Base-by-base conservation (phyloP, 2,113 vertebrate genomes). In the Triplophysa siluroides region DNA sequence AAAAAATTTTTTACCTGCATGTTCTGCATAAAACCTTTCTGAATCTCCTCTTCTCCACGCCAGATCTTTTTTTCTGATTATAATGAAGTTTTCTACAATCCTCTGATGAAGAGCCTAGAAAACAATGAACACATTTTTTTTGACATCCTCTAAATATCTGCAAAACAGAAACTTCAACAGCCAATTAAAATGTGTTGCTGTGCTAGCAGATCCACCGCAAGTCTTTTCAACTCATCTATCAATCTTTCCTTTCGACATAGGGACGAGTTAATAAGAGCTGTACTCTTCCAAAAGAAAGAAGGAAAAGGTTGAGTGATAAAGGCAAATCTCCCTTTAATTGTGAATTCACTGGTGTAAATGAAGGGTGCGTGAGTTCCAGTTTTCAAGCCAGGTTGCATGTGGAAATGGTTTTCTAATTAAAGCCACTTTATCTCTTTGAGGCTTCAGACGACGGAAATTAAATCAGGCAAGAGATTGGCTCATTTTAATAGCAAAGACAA, bases 1-100 rank as follows among this genome's bases (percentile, higher is more conserved):
- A 62, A 54, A 4, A 66, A 23, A 0, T 61, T 24, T 24, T 86
- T 71, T 85, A 98, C 97, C 97, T 86, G 93, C 88, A 78, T 98
- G 97, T 84, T 99, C 96, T 33, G 85, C 90, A 80, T 98, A 98
- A 88, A 99, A 99, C 50, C 68, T 92, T 87, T 91, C 92, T 8
- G 95, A 97, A 69, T 96, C 93, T 67, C 91, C 90, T 74, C 81
- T 91, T 29, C 83, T 90, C 93, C 96, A 99, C 14, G 89, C 78
- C 13, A 98, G 89, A 33, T 97, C 91, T 91, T 92, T 94, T 76
- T 81, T 88, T 72, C 90, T 89, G 54, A 99, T 90, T 3, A 99
- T 95, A 47, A 93, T 83, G 86, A 98, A 96, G 3, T 86, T 91
- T 45, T 92, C 92, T 50, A 98, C 88, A 80, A 98, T 98, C 84